Base-by-base conservation (phyloP, 2,113 vertebrate species). In the Zapornia atra region DNA sequence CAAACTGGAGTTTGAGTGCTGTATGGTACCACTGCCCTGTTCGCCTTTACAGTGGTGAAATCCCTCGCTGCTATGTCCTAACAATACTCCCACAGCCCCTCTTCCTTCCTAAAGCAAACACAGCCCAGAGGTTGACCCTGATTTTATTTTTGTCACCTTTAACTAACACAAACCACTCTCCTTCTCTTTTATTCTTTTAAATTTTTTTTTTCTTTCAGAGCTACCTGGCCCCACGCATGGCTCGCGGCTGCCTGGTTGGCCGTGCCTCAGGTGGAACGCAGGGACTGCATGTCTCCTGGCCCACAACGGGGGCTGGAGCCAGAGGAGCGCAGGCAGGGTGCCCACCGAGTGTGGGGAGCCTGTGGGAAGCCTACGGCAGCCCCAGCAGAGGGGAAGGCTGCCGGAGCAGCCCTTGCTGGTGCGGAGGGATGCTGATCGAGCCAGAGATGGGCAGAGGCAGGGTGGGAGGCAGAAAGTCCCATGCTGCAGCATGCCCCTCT, bases 301-400 rank as follows among this genome's bases (percentile, higher is more conserved):
- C 6, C 1, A 0, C 54, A 33, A 60, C 1, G 1, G 18, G 16
- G 24, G 12, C 50, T 1, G 2, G 28, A 33, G 36, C 19, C 3
- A 4, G 50, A 48, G 63, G 50, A 81, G 48, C 48, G 18, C 29
- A 70, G 42, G 4, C 9, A 24, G 51, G 36, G 28, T 28, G 73
- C 44, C 44, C 44, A 46, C 44, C 44, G 44, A 46, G 44, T 46
- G 44, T 17, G 1, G 4, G 53, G 29, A 1, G 11, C 44, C 44
- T 46, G 44, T 59, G 61, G 33, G 15, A 44, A 28, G 13, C 20
- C 25, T 48, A 40, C 48, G 15, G 33, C 1, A 4, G 33, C 31
- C 34, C 73, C 61, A 34, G 73, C 19, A 24, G 44, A 53, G 22
- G 20, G 25, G 48, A 24, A 38, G n/a, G 31, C 61, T 31, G 57